Evolutionary conservation across 1,140 invertebrate genomes (phyloP).

Genomic region (Drosophila melanogaster): DNA sequence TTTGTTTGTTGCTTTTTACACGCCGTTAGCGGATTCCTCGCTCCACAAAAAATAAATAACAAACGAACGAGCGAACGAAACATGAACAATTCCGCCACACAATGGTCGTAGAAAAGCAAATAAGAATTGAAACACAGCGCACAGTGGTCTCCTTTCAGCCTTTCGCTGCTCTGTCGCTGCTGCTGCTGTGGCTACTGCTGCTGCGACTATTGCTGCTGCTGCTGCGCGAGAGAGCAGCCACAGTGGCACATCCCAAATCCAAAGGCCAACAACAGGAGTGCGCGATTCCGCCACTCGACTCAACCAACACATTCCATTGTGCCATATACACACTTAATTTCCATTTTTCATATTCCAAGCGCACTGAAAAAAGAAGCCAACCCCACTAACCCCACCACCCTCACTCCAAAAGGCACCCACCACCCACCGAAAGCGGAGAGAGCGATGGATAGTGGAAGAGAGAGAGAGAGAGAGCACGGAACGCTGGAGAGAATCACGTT

Average conservation of each 20-base stretch:
- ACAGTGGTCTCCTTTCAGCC: constrained; percentile 59
- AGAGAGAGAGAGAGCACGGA: neutral
- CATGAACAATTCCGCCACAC: constrained; percentile 81
- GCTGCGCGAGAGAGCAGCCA: constrained; percentile 68
- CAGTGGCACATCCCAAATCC: constrained; percentile 54
- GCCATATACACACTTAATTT: constrained; percentile 83
- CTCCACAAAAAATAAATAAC: constrained; percentile 74
- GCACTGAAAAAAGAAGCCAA: constrained; percentile 37
- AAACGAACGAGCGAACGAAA: constrained; percentile 73
- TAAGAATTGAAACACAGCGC: constrained; percentile 76
- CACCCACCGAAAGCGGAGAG: constrained; percentile 20
- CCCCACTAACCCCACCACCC: constrained; percentile 26
- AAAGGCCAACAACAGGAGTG: constrained; percentile 61
- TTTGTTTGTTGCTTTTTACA: constrained; percentile 44
- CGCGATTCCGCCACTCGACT: constrained; percentile 62
- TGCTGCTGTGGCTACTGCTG: constrained; percentile 28
- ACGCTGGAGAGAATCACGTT: neutral
- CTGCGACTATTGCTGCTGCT: constrained; percentile 43
- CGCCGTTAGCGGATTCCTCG: constrained; percentile 39
- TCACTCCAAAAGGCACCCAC: constrained; percentile 30
- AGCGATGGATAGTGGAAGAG: neutral
- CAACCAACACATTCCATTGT: constrained; percentile 77
- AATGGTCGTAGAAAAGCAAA: constrained; percentile 82
- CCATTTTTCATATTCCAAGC: constrained; percentile 82
- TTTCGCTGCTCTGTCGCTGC: constrained; percentile 40